phyloP scores from a whole-genome alignment of 2,888 invertebrate species.

The Pantelozetes paolii region DNA sequence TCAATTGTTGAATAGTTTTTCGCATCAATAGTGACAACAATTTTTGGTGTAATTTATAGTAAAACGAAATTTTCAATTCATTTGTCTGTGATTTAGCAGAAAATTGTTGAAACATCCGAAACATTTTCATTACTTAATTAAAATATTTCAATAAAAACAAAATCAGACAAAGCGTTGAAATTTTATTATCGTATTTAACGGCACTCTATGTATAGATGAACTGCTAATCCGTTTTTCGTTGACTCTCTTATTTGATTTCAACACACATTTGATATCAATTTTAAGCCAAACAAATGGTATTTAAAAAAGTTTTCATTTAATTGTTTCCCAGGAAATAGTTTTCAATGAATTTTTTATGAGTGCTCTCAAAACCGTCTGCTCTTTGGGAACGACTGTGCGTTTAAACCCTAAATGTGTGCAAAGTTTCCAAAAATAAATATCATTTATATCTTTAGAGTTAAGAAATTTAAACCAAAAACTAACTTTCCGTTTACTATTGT shows the following conservation, averaged over 20 bases:
- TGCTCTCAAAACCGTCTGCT: background rate
- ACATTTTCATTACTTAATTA: background rate
- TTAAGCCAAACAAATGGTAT: background rate
- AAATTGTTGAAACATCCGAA: background rate
- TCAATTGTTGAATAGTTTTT: slow-evolving; percentile 1
- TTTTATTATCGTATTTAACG: background rate
- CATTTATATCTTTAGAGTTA: background rate
- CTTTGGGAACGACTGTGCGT: background rate
- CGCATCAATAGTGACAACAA: background rate
- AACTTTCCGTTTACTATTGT: background rate
- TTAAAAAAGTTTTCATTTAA: background rate
- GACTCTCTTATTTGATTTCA: background rate
- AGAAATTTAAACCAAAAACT: background rate
- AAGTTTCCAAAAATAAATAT: background rate
- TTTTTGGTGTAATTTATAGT: background rate
- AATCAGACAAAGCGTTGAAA: background rate
- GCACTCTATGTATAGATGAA: background rate
- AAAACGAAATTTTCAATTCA: background rate
- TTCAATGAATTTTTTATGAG: slow-evolving; percentile 16
- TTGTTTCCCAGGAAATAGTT: slow-evolving; percentile 3
- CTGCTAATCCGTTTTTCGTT: background rate
- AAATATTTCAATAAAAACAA: background rate
- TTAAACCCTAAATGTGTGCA: background rate
- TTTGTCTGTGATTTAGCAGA: background rate
- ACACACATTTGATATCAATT: background rate